Evolutionary conservation across 1,140 invertebrate species (phyloP).

Genomic region (Ylistrum balloti): DNA sequence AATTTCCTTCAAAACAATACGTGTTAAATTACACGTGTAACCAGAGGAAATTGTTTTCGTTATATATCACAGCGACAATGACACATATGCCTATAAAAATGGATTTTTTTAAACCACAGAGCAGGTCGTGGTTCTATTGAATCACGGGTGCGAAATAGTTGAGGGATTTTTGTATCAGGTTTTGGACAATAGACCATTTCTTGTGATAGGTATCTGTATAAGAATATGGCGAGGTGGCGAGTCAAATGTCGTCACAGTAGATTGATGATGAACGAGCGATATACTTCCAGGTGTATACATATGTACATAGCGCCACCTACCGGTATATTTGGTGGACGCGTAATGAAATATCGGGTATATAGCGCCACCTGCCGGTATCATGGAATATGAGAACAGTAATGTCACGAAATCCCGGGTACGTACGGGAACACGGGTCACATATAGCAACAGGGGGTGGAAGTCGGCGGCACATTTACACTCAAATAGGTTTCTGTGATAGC

Average conservation of each 20-base stretch:
- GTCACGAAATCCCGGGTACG: slow-evolving; percentile 22
- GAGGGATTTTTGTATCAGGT: neutral
- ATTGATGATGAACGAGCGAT: neutral
- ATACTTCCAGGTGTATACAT: neutral
- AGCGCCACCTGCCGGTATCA: neutral
- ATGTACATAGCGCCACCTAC: neutral
- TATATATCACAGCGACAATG: neutral
- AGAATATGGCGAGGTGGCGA: neutral
- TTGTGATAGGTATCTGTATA: neutral
- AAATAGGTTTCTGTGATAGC: neutral
- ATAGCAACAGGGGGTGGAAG: neutral
- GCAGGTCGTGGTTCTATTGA: neutral
- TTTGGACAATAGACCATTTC: neutral
- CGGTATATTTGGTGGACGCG: neutral
- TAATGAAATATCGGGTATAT: neutral
- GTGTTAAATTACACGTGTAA: slow-evolving; percentile 12
- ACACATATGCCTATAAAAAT: neutral
- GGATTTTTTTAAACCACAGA: neutral
- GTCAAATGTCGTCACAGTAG: neutral
- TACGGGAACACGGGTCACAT: neutral
- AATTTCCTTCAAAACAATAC: neutral
- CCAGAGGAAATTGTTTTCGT: neutral
- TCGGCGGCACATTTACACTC: neutral
- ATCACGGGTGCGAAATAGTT: slow-evolving; percentile 1
- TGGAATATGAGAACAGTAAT: neutral